Percentiles rank a stretch among this genome's conserved stretches.
phyloP scores from a whole-genome alignment of 2,113 vertebrate genomes.

The Sapajus apella region DNA sequence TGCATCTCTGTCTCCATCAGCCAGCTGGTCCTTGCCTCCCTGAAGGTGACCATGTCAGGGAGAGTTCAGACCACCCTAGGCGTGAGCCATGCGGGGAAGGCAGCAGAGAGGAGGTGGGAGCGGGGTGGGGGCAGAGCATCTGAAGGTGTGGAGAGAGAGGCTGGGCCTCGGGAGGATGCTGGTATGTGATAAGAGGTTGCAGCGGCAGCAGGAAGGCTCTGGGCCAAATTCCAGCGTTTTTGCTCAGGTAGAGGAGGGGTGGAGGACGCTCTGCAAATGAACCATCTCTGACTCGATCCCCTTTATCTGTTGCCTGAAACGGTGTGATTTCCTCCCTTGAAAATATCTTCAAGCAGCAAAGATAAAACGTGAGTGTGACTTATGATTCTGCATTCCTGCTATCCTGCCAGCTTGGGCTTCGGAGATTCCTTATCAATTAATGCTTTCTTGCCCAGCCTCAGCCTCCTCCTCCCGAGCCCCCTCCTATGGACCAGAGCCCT shows the following conservation, averaged over 20 bases:
- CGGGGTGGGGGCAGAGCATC: background rate
- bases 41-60: background rate
- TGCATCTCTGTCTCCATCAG: accelerated
- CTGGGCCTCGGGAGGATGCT: background rate
- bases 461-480: background rate
- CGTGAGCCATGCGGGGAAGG: background rate
- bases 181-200: background rate
- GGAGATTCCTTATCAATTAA: background rate
- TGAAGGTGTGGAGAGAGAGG: background rate
- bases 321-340: constrained; percentile 86
- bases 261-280: constrained; percentile 40
- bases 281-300: constrained; percentile 19
- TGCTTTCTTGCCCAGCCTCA: background rate
- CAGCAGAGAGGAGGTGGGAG: background rate
- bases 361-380: constrained; percentile 86
- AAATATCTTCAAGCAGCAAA: constrained; percentile 78
- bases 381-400: constrained; percentile 69
- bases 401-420: constrained; percentile 13
- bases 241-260: constrained; percentile 65
- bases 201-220: background rate
- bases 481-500: background rate
- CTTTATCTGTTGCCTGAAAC: constrained; percentile 78
- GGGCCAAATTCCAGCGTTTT: constrained; percentile 10
- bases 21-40: background rate
- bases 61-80: background rate